Evolutionary conservation across 2,888 invertebrate species (phyloP), one percentile per base, ranked within the genome.

Genomic region (Chouioia cunea): DNA sequence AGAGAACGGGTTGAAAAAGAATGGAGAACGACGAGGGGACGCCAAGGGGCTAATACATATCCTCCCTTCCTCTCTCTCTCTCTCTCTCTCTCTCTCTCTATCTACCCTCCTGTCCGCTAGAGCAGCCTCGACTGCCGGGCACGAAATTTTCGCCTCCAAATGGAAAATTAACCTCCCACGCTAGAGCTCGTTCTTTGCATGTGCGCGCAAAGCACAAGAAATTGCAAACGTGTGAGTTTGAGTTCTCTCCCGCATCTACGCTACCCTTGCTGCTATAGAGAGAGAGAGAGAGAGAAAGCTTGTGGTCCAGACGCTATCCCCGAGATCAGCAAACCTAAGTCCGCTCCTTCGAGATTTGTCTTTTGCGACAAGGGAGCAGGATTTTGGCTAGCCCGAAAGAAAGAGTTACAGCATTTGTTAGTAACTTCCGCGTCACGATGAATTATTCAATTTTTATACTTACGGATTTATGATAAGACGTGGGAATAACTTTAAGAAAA

Each of bases 41-140:
- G 77, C 78, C 75, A 77, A 77, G 78, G 76, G 78, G 77, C 78
- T 80, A 79, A 79, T 79, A 78, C 78, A 76, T 77, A 75, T 75
- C 74, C 65, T n/a, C 76, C 27, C 27, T 27, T 27, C 6, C 27
- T 27, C 27, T 27, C 27, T 27, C 27, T 27, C 27, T 27, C 27
- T 27, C 27, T 27, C 27, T 27, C 27, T 27, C 27, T 27, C 27
- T 27, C 27, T 27, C 27, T 27, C 27, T 27, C 27, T 27, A 4
- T 27, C 27, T 27, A 27, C 27, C 48, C 27, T 10, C 6, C 20
- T 48, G 6, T 20, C 46, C 16, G 8, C 18, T 36, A 8, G 65
- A 57, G 76, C 76, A 76, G 74, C 74, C 72, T 75, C 59, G n/a
- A n/a, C 44, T 6, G 43, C 27, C 20, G 27, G 23, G 58, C 36